These are phyloP conservation scores for Esox niger DNA, from an alignment of 2,113 vertebrate genomes.

Conservation along the genomic window DNA sequence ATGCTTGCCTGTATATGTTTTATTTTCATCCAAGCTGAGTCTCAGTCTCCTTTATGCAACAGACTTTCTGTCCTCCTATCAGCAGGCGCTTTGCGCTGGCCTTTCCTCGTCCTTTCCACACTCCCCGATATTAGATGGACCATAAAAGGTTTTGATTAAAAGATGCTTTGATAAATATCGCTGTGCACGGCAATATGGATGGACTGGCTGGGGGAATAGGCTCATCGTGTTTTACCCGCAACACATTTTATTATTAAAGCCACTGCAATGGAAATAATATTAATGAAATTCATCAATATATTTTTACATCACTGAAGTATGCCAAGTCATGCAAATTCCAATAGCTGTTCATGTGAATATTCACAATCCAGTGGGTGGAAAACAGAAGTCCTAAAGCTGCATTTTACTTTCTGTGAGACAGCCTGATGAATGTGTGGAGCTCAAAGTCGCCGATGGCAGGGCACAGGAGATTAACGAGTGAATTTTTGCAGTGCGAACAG, in stretches of 20 bases:
- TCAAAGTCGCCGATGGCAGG: conserved; percentile 72
- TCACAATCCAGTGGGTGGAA: conserved; percentile 17
- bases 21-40: conserved; percentile 51
- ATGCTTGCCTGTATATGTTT: conserved; percentile 49
- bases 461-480: conserved; percentile 73
- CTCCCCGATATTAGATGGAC: conserved; percentile 56
- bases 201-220: conserved; percentile 22
- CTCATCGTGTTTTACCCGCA: conserved; percentile 23
- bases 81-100: conserved; percentile 25
- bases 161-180: conserved; percentile 56
- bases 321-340: conserved; percentile 7
- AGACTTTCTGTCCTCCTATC: conserved; percentile 58
- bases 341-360: conserved; percentile 33
- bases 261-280: conserved; percentile 30
- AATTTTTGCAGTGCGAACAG: conserved; percentile 68
- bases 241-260: conserved; percentile 42
- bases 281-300: conserved; percentile 40
- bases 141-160: conserved; percentile 69
- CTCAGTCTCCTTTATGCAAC: conserved; percentile 45
- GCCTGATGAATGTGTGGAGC: conserved; percentile 71
- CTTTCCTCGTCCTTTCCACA: conserved; percentile 47
- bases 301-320: conserved; percentile 23
- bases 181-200: conserved; percentile 14
- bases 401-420: conserved; percentile 58
- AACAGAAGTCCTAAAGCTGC: conserved; percentile 17